Evolutionary conservation across 2,797 vertebrate species (phyloP).

Genomic region (Hydrolagus colliei): DNA sequence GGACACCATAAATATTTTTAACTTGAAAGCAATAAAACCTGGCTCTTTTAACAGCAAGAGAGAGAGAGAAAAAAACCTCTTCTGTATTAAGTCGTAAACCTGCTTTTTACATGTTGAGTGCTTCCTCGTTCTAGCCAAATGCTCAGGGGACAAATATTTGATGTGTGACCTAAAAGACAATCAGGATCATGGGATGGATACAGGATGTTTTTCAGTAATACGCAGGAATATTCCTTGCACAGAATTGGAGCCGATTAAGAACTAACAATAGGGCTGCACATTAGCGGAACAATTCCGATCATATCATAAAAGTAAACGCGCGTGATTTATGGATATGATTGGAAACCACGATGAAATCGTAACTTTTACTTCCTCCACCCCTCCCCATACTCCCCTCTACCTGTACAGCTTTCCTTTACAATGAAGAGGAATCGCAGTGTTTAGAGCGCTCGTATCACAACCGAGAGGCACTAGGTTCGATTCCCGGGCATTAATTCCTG

Average conservation of each 20-base stretch:
- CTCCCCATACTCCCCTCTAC: too few relatives aligned
- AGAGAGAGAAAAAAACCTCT: neutral
- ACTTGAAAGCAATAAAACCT: neutral
- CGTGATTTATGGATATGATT: too few relatives aligned
- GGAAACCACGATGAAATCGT: too few relatives aligned
- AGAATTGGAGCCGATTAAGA: too few relatives aligned
- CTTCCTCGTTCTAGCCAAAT: neutral
- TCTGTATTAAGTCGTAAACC: neutral
- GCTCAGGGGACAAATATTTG: neutral
- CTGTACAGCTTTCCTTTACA: neutral
- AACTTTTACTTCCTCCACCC: neutral
- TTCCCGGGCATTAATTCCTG: too few relatives aligned
- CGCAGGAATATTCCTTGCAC: neutral
- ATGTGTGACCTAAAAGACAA: neutral
- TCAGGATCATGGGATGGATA: neutral
- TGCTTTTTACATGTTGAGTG: neutral
- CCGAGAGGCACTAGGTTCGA: too few relatives aligned
- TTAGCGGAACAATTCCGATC: too few relatives aligned
- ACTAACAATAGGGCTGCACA: too few relatives aligned
- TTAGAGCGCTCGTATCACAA: too few relatives aligned
- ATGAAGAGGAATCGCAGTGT: too few relatives aligned
- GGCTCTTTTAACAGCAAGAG: neutral
- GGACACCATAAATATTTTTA: neutral
- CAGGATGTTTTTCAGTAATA: slow-evolving; percentile 5
- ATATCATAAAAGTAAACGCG: too few relatives aligned